A percentile compares a stretch with the other conserved stretches of the same genome.
Conservation (phyloP, 2,797 vertebrate species). For the Poeciliopsis infans region DNA sequence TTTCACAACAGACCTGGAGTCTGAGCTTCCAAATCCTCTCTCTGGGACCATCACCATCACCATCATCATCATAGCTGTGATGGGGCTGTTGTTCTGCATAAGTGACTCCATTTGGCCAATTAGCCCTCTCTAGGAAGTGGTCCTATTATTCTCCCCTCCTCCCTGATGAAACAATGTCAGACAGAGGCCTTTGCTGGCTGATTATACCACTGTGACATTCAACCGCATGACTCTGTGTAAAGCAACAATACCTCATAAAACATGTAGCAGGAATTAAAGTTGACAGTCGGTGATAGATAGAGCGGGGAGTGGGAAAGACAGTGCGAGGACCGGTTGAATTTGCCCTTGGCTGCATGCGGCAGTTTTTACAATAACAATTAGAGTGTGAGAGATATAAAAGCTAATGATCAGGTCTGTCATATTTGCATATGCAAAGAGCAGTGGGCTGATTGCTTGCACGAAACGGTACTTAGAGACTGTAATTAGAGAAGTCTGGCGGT, state of each 20-base stretch:
- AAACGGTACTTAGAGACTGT: conserved; percentile 74
- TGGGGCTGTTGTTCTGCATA: conserved; percentile 70
- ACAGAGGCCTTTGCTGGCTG: conserved; percentile 72
- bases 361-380: conserved; percentile 83
- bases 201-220: conserved; percentile 75
- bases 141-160: conserved; percentile 61
- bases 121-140: conserved; percentile 62
- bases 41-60: conserved; percentile 42
- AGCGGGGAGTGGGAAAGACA: conserved; percentile 23
- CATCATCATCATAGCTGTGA: conserved; percentile 57
- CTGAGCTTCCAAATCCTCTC: conserved; percentile 32
- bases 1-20: conserved; percentile 21
- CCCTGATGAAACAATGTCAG: conserved; percentile 69
- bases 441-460: conserved; percentile 75
- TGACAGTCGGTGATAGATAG: conserved; percentile 65
- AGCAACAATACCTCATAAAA: conserved; percentile 74
- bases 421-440: conserved; percentile 83
- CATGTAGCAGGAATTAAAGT: conserved; percentile 66
- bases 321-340: conserved; percentile 44
- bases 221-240: conserved; percentile 60
- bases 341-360: conserved; percentile 79
- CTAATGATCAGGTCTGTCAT: conserved; percentile 85
- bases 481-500: conserved; percentile 82
- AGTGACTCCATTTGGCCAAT: conserved; percentile 77
- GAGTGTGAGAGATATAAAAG: conserved; percentile 81